Conservation (phyloP, 2,113 vertebrate genomes). For the Cheilinus undulatus region DNA sequence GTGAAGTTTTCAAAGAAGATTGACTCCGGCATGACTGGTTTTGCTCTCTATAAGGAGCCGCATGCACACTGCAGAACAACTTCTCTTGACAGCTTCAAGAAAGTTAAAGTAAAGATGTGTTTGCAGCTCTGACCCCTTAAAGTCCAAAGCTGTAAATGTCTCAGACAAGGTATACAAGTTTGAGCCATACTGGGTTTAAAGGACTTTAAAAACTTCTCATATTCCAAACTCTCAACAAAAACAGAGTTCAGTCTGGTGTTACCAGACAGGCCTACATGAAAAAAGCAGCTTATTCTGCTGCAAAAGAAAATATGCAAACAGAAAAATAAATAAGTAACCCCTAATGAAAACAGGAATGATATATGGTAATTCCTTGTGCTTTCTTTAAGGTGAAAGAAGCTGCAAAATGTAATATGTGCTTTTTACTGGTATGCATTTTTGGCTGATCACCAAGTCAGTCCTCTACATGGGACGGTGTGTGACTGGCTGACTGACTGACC, state of each 20-base stretch:
- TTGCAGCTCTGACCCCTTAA: neutral
- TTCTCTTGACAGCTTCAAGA: neutral
- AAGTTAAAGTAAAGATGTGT: neutral
- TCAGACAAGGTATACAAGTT: neutral
- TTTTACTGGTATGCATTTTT: too few species aligned
- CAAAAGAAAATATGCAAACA: too few species aligned
- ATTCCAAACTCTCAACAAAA: neutral
- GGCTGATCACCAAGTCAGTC: too few species aligned
- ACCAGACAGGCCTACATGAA: too few species aligned
- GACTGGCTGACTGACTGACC: too few species aligned
- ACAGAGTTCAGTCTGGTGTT: neutral
- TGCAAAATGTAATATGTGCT: too few species aligned
- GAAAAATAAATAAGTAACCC: too few species aligned
- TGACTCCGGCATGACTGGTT: neutral
- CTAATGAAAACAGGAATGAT: too few species aligned
- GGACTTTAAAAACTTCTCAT: neutral
- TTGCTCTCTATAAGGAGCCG: neutral
- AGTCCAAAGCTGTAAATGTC: neutral
- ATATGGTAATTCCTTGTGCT: too few species aligned
- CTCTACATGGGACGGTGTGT: too few species aligned
- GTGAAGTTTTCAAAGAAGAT: constrained; percentile 12
- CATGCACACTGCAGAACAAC: constrained; percentile 1
- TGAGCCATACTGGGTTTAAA: neutral
- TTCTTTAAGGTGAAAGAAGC: too few species aligned
- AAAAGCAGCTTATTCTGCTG: too few species aligned